Percentiles rank a stretch among this genome's conserved stretches.
Evolutionary conservation across 2,888 invertebrate genomes (phyloP).

Genomic region (Criorhina ranunculi): DNA sequence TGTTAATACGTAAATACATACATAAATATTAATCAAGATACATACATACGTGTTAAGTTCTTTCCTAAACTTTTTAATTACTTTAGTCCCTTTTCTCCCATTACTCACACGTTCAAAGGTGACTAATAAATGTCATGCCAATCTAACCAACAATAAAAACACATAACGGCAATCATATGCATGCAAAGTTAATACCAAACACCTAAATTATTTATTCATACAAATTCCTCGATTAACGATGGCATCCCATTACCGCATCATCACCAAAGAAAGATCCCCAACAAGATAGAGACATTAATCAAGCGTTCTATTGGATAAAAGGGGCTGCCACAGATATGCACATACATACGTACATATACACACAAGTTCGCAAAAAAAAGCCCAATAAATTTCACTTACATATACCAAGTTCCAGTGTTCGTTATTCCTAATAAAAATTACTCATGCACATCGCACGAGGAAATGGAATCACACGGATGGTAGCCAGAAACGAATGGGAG

Average conservation of each 20-base stretch:
- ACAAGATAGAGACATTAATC: conserved; percentile 46
- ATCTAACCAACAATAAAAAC: conserved; percentile 12
- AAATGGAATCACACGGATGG: conserved; percentile 37
- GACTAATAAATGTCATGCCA: conserved; percentile 12
- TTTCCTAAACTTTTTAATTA: background rate
- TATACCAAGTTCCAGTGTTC: conserved; percentile 27
- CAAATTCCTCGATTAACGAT: conserved; percentile 45
- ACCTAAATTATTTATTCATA: conserved; percentile 39
- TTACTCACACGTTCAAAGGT: conserved; percentile 2
- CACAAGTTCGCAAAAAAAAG: conserved; percentile 8
- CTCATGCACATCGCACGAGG: conserved; percentile 40
- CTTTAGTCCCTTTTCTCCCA: background rate
- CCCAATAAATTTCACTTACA: conserved; percentile 34
- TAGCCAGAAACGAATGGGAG: conserved; percentile 18
- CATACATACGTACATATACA: no score
- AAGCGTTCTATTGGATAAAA: conserved; percentile 39
- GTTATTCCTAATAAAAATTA: conserved; percentile 30
- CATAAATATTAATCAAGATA: conserved; percentile 4
- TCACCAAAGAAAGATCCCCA: conserved; percentile 30
- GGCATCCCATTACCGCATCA: conserved; percentile 45
- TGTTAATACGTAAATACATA: no score
- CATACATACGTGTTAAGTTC: no score
- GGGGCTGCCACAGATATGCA: conserved; percentile 4
- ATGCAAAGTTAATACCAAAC: conserved; percentile 10
- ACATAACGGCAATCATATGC: conserved; percentile 2